Conservation (phyloP, 2,888 invertebrate species). For the Ochlodes sylvanus region DNA sequence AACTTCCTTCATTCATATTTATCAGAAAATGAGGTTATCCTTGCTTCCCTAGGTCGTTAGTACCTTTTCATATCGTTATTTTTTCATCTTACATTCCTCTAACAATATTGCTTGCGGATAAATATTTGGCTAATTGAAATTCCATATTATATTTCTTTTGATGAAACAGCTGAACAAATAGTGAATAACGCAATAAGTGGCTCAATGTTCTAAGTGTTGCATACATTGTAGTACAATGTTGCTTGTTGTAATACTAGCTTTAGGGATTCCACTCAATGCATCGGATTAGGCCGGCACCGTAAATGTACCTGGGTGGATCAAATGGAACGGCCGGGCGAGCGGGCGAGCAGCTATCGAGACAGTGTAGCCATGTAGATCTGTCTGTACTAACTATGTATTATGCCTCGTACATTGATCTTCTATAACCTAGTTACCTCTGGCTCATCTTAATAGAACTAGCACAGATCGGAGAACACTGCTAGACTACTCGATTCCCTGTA, state of each 20-base stretch:
- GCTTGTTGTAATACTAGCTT: constrained; percentile 5
- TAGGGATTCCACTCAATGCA: constrained; percentile 31
- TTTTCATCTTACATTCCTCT: too few relatives aligned
- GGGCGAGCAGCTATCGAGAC: constrained; percentile 23
- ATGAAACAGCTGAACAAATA: too few relatives aligned
- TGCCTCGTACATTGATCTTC: constrained; percentile 8
- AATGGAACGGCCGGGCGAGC: constrained; percentile 30
- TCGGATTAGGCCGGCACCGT: constrained; percentile 28
- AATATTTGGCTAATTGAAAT: too few relatives aligned
- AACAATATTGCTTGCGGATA: too few relatives aligned
- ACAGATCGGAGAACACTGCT: not conserved
- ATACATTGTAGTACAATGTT: not conserved
- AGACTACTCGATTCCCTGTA: not conserved
- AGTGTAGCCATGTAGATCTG: constrained; percentile 5
- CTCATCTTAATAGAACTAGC: constrained; percentile 1
- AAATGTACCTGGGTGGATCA: constrained; percentile 34
- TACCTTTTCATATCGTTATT: too few relatives aligned
- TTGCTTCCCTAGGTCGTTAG: too few relatives aligned
- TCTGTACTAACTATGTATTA: constrained; percentile 3
- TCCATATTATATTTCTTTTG: too few relatives aligned
- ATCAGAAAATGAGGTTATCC: too few relatives aligned
- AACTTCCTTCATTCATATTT: too few relatives aligned
- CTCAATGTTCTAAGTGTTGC: not conserved
- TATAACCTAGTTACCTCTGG: constrained; percentile 9
- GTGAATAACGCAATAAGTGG: not conserved